Evolutionary conservation across 2,113 vertebrate species (phyloP).

Genomic region (Lepisosteus osseus): DNA sequence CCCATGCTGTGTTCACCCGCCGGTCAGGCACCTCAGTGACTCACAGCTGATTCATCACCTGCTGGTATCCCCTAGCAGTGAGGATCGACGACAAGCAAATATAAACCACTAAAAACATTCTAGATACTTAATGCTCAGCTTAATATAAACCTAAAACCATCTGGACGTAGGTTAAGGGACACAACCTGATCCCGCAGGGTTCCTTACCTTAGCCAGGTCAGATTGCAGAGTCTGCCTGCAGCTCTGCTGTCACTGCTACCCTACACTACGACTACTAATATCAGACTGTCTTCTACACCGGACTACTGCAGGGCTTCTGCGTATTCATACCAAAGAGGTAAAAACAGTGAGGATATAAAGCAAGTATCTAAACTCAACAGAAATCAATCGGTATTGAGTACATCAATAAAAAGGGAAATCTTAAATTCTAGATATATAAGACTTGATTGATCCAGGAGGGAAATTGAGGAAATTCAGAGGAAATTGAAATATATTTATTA

Average conservation of each 20-base stretch:
- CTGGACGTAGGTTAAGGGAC: conserved; percentile 8
- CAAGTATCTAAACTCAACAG: not conserved
- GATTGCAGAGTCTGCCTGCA: conserved; percentile 14
- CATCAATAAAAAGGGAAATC: too few relatives aligned
- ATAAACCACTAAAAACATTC: conserved; percentile 28
- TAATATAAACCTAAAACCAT: conserved; percentile 35
- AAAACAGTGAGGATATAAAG: conserved; percentile 21
- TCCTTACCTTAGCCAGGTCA: conserved; percentile 14
- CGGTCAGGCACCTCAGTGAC: not conserved
- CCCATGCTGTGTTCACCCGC: not conserved
- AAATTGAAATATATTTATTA: too few relatives aligned
- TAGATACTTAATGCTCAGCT: conserved; percentile 32
- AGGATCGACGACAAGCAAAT: conserved; percentile 27
- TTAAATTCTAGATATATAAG: too few relatives aligned
- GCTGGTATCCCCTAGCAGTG: conserved; percentile 23
- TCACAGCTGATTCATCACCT: conserved; percentile 10
- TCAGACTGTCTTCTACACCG: too few relatives aligned
- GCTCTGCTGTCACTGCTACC: not conserved
- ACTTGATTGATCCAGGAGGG: too few relatives aligned
- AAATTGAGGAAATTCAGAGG: too few relatives aligned
- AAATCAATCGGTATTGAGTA: too few relatives aligned
- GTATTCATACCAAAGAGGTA: too few relatives aligned
- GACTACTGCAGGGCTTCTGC: too few relatives aligned
- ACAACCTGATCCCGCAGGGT: conserved; percentile 19
- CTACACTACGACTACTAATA: conserved; percentile 1